Conservation (phyloP, 2,888 invertebrate species). For the Holacanthella duospinosa region DNA sequence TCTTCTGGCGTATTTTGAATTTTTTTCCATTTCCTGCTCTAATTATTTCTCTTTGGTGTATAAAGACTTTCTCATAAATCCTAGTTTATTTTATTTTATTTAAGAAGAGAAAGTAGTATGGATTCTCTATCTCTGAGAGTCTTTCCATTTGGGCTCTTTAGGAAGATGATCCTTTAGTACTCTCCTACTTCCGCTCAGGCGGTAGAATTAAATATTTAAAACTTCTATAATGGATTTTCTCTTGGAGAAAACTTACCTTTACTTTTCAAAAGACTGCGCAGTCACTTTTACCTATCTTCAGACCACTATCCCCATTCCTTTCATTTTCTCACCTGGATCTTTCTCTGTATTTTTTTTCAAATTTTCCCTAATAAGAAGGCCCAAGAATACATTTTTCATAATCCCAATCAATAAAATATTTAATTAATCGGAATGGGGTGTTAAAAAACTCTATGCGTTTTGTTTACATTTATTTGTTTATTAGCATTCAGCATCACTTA, state of each 20-base stretch:
- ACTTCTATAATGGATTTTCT: background rate
- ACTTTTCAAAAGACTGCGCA: background rate
- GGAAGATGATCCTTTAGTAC: background rate
- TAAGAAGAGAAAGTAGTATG: background rate
- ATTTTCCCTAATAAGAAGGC: too few species aligned
- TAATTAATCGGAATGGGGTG: too few species aligned
- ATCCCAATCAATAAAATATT: too few species aligned
- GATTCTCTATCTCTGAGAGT: background rate
- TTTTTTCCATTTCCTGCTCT: background rate
- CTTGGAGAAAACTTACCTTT: background rate
- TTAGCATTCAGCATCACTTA: too few species aligned
- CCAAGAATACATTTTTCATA: too few species aligned
- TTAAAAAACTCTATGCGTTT: too few species aligned
- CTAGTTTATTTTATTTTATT: background rate
- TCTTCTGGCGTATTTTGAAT: background rate
- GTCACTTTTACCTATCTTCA: background rate
- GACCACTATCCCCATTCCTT: background rate
- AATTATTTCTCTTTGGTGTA: too few species aligned
- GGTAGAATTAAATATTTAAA: slow-evolving; percentile 5
- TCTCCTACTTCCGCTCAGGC: background rate
- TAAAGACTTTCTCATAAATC: background rate
- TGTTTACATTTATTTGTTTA: too few species aligned
- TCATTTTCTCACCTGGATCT: background rate
- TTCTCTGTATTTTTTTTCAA: too few species aligned
- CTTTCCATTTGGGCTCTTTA: background rate